Evolutionary conservation across 2,113 vertebrate genomes (phyloP), one percentile per base, ranked within the genome.

Genomic region (Coturnix japonica): DNA sequence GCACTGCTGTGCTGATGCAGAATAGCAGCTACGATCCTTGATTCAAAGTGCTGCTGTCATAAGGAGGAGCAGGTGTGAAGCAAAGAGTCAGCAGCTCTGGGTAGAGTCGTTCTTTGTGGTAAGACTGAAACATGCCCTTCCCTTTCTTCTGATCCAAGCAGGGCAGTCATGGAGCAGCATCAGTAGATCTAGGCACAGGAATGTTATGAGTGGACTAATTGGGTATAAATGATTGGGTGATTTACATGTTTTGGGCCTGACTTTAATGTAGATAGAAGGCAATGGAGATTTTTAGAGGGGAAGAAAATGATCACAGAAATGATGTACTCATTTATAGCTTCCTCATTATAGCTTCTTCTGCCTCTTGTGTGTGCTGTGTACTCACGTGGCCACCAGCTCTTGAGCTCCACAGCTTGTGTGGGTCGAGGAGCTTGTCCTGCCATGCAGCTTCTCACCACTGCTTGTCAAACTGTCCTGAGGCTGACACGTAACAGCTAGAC

Each of bases 391-490:
- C 9, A 21, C 8, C 2, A 6, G 56, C 65, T 43, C 3, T 13
- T 1, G 14, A 47, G 46, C 33, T 9, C 59, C 30, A 1, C 1
- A 4, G 49, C 43, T n/a, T 44, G 5, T 21, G n/a, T 2, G 3
- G n/a, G 63, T 19, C 17, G 25, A 46, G 39, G 47, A 14, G 7
- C 33, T 49, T 11, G 6, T 60, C 33, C 4, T 53, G 8, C 9
- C n/a, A 20, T 41, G n/a, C 51, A 33, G 39, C 44, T 66, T 57
- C 31, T 60, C 33, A 28, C 25, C 31, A 25, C 21, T 2, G 0
- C 23, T 71, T 53, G 44, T 41, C 26, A 61, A 30, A n/a, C 5
- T 2, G 64, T 81, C 44, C 57, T 2, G 31, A 72, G 46, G 51
- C 19, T 77, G 53, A 49, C 44, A 46, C 3, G 21, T 12, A 37